Percentiles rank a stretch among this genome's conserved stretches.
These are phyloP conservation scores for Pogonomyrmex barbatus DNA, from an alignment of 1,140 invertebrate species.

Conservation along the genomic window DNA sequence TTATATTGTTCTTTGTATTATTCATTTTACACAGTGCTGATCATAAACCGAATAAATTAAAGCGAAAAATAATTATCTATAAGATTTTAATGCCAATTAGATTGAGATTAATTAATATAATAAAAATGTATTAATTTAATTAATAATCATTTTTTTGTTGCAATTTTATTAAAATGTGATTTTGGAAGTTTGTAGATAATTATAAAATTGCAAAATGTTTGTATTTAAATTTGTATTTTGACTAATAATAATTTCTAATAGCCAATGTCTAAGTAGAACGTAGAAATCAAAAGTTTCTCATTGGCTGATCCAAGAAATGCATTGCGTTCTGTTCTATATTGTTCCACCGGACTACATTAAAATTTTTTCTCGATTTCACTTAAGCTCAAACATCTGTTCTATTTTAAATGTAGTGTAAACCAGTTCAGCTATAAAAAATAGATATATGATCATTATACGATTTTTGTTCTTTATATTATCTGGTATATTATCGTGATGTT, in stretches of 20 bases:
- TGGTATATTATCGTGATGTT: no score
- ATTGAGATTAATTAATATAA: not conserved
- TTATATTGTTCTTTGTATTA: not conserved
- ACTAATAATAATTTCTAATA: slow-evolving; percentile 1
- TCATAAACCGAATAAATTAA: slow-evolving; percentile 4
- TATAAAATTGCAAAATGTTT: not conserved
- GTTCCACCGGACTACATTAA: no score
- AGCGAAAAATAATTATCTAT: not conserved
- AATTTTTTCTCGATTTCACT: no score
- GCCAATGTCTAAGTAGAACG: not conserved
- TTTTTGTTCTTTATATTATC: no score
- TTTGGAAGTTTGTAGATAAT: not conserved
- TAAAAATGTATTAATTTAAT: not conserved
- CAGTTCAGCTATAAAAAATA: no score
- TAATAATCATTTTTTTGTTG: not conserved
- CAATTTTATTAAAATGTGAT: slow-evolving; percentile 9
- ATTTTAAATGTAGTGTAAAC: no score
- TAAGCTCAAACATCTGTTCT: no score
- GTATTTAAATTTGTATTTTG: slow-evolving; percentile 1
- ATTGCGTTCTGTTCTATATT: no score
- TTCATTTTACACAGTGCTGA: not conserved
- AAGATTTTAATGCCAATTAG: not conserved
- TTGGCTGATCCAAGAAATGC: not conserved
- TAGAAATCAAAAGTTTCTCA: not conserved
- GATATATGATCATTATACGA: no score